Conservation (phyloP, 2,797 vertebrate species). For the Sandelia bainsii region DNA sequence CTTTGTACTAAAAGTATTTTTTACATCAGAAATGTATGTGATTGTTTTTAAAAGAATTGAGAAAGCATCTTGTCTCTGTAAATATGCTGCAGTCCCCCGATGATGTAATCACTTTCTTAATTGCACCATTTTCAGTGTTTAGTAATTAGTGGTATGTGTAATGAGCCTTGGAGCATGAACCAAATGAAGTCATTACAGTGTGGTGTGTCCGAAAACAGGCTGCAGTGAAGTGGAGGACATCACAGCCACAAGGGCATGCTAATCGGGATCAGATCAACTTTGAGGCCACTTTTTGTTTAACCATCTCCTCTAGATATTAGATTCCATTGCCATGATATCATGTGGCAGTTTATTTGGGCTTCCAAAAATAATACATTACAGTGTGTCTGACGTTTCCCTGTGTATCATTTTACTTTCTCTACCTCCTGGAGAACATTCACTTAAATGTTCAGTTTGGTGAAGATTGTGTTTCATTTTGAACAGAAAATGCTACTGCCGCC, state of each 20-base stretch:
- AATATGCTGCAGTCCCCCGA: constrained; percentile 77
- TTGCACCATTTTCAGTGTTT: constrained; percentile 82
- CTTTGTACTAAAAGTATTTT: constrained; percentile 46
- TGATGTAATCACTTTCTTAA: constrained; percentile 81
- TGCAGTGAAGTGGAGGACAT: constrained; percentile 63
- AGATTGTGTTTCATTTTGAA: constrained; percentile 56
- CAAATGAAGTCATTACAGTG: constrained; percentile 77
- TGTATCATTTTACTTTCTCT: constrained; percentile 22
- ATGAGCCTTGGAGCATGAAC: constrained; percentile 71
- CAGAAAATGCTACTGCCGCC: constrained; percentile 86
- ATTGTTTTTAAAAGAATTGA: constrained; percentile 74
- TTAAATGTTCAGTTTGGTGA: constrained; percentile 40
- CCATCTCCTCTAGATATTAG: constrained; percentile 30
- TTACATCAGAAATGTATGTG: constrained; percentile 61
- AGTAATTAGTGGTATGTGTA: constrained; percentile 82
- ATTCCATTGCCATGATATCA: background rate
- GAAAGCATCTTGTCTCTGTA: constrained; percentile 63
- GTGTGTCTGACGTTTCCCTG: constrained; percentile 3
- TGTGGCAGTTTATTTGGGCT: constrained; percentile 8
- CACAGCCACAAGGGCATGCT: constrained; percentile 54
- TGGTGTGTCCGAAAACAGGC: constrained; percentile 64
- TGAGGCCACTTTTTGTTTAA: constrained; percentile 29
- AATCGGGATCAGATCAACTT: constrained; percentile 47
- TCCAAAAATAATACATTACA: background rate
- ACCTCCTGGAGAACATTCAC: constrained; percentile 11